Conservation (phyloP, 2,888 invertebrate genomes). For the Melanchra persicariae region DNA sequence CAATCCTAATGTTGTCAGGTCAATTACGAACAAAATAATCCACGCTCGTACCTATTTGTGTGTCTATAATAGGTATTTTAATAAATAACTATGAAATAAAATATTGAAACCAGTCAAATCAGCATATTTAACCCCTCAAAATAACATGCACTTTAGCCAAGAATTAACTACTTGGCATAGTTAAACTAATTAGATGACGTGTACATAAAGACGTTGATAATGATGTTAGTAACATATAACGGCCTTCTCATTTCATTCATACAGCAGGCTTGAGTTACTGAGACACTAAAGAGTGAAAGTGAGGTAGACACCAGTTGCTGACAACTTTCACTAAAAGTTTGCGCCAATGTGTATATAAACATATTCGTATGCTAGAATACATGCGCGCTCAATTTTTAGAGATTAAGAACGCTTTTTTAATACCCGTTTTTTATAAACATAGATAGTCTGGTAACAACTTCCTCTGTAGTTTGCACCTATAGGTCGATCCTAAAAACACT, state of each 20-base stretch:
- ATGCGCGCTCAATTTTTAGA: conserved; percentile 19
- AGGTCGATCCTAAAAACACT: not conserved
- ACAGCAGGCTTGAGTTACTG: conserved; percentile 47
- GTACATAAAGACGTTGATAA: conserved; percentile 7
- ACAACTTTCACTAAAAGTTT: conserved; percentile 68
- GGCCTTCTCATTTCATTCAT: conserved; percentile 38
- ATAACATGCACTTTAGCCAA: not conserved
- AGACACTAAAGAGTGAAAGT: conserved; percentile 68
- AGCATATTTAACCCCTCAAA: not conserved
- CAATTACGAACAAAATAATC: too few relatives aligned
- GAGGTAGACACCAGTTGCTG: conserved; percentile 61
- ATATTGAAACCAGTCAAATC: not conserved
- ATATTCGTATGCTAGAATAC: conserved; percentile 29
- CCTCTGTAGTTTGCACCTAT: not conserved
- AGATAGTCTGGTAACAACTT: not conserved
- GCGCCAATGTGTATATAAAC: conserved; percentile 50
- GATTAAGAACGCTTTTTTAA: not conserved
- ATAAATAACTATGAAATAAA: not conserved
- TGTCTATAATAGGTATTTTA: not conserved
- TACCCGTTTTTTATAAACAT: not conserved
- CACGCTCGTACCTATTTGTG: too few relatives aligned
- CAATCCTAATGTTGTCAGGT: too few relatives aligned
- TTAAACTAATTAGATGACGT: conserved; percentile 5
- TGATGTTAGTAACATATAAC: conserved; percentile 32
- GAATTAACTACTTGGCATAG: not conserved